Conservation (phyloP, 2,888 invertebrate genomes). For the Melinaea marsaeus region DNA sequence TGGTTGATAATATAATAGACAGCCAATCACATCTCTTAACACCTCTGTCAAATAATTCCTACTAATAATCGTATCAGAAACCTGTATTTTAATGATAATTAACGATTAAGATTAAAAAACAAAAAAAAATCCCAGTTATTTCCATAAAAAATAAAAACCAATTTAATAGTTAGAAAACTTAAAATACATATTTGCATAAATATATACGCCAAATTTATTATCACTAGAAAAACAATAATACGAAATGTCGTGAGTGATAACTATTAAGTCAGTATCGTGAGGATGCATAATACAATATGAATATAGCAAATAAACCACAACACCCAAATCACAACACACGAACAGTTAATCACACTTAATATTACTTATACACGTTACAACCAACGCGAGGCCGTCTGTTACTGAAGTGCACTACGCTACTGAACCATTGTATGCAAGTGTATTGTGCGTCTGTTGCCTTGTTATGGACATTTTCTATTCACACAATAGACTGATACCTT, state of each 20-base stretch:
- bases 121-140: no score
- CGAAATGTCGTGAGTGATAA: slow-evolving; percentile 39
- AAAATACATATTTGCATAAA: background rate
- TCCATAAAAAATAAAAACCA: no score
- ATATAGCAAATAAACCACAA: slow-evolving; percentile 43
- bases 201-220: background rate
- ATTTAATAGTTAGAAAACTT: no score
- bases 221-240: slow-evolving; percentile 10
- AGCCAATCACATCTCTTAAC: no score
- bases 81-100: no score
- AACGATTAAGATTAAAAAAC: no score
- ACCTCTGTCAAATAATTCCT: no score
- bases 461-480: slow-evolving; percentile 73
- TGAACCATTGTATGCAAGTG: slow-evolving; percentile 77
- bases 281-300: slow-evolving; percentile 39
- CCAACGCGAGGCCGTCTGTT: slow-evolving; percentile 59
- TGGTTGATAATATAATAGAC: no score
- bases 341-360: no score
- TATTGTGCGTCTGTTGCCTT: slow-evolving; percentile 68
- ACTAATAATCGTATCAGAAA: no score
- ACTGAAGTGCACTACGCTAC: slow-evolving; percentile 71
- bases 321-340: slow-evolving; percentile 15
- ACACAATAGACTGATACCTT: slow-evolving; percentile 64
- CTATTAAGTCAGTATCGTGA: slow-evolving; percentile 27
- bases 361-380: slow-evolving; percentile 14